Conservation (phyloP, 2,113 vertebrate genomes). For the Pomatorhinus ruficollis region DNA sequence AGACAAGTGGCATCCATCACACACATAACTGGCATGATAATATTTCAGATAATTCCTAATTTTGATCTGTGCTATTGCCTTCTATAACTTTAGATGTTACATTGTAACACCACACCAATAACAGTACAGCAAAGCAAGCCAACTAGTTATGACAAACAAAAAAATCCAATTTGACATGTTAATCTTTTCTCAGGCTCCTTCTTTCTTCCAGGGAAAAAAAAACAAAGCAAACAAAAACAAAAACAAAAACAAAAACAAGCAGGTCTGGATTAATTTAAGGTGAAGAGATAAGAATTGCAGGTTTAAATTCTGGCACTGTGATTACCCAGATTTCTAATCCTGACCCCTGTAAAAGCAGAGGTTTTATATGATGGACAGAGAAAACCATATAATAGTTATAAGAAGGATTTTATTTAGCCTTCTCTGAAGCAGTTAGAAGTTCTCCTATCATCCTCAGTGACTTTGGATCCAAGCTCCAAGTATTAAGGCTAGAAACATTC, state of each 20-base stretch:
- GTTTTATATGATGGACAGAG: background rate
- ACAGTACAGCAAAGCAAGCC: background rate
- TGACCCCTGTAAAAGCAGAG: background rate
- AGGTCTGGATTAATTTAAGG: background rate
- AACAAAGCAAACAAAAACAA: background rate
- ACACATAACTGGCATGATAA: background rate
- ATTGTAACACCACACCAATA: background rate
- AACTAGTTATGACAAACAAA: background rate
- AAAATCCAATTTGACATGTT: background rate
- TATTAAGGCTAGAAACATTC: background rate
- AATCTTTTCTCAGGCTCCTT: background rate
- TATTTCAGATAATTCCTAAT: background rate
- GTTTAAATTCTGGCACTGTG: background rate
- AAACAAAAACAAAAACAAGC: background rate
- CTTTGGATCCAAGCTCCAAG: background rate
- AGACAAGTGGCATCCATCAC: background rate
- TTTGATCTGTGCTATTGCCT: background rate
- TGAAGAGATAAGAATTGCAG: background rate
- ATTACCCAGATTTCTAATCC: background rate
- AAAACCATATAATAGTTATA: background rate
- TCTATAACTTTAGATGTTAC: background rate
- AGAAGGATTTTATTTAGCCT: background rate
- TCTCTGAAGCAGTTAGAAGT: background rate
- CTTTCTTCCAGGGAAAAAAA: background rate
- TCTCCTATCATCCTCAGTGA: background rate